These are phyloP conservation scores for Pyxicephalus adspersus DNA, from an alignment of 2,113 vertebrate species.

Conservation along the genomic window DNA sequence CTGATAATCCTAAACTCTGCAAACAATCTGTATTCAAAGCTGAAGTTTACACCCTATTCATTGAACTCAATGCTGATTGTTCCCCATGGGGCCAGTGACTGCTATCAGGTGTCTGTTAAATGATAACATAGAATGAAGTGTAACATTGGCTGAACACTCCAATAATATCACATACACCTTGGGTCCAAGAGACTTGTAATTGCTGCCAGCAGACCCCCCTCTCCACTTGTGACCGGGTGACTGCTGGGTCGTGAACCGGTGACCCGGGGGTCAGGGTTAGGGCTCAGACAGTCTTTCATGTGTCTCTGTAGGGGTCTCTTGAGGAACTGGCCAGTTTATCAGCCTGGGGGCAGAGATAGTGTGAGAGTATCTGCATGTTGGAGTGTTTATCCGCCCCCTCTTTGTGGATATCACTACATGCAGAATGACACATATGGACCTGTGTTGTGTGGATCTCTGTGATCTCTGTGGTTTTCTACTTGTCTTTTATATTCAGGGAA, in stretches of 20 bases:
- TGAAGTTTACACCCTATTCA: neutral
- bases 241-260: slow-evolving; percentile 41
- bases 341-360: slow-evolving; percentile 11
- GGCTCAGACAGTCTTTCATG: slow-evolving; percentile 45
- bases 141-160: slow-evolving; percentile 3
- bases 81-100: neutral
- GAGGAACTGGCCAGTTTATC: slow-evolving; percentile 8
- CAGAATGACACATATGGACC: too few species aligned
- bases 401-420: too few species aligned
- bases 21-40: too few species aligned
- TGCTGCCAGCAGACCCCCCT: slow-evolving; percentile 17
- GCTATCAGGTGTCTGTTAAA: slow-evolving; percentile 35
- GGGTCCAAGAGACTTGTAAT: neutral
- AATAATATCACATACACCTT: slow-evolving; percentile 10
- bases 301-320: slow-evolving; percentile 41
- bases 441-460: too few species aligned
- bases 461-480: too few species aligned
- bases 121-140: slow-evolving; percentile 11
- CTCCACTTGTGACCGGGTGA: slow-evolving; percentile 39
- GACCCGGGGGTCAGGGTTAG: slow-evolving; percentile 33
- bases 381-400: too few species aligned
- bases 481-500: too few species aligned
- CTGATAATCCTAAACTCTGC: too few species aligned
- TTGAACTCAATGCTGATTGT: neutral
- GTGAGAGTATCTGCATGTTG: neutral